These are phyloP conservation scores for Borostomias antarcticus DNA, from an alignment of 2,797 vertebrate genomes.

Conservation along the genomic window DNA sequence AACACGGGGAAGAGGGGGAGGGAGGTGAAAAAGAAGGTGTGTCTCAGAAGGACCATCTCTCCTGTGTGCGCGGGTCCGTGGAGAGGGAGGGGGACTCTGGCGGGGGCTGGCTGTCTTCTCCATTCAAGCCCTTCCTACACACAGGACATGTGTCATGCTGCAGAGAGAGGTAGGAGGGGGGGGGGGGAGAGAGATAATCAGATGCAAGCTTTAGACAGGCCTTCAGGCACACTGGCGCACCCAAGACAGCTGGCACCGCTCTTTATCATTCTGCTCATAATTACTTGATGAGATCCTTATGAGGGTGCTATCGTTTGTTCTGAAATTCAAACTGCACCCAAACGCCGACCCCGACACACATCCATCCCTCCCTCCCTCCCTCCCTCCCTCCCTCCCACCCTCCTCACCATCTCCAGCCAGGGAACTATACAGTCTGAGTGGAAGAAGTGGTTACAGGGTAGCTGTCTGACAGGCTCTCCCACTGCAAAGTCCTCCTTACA, in stretches of 20 bases:
- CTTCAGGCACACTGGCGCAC: too few species aligned
- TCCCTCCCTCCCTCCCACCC: background rate
- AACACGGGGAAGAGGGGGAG: slow-evolving; percentile 36
- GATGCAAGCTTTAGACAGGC: too few species aligned
- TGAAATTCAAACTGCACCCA: background rate
- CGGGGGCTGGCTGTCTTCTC: slow-evolving; percentile 86
- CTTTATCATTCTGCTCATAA: background rate
- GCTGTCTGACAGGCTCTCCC: slow-evolving; percentile 89
- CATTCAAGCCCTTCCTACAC: slow-evolving; percentile 94
- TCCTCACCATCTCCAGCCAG: slow-evolving; percentile 95
- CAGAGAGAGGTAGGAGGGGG: slow-evolving; percentile 15
- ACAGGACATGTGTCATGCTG: slow-evolving; percentile 98
- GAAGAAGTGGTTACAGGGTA: slow-evolving; percentile 97
- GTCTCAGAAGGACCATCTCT: slow-evolving; percentile 94
- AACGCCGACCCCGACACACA: too few species aligned
- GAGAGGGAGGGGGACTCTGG: slow-evolving; percentile 81
- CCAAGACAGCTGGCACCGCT: too few species aligned
- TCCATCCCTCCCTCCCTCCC: background rate
- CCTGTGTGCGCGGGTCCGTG: slow-evolving; percentile 86
- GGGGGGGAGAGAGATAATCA: slow-evolving; percentile 1
- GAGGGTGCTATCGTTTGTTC: background rate
- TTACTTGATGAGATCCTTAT: background rate
- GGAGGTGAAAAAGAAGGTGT: slow-evolving; percentile 30
- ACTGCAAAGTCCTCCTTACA: slow-evolving; percentile 95
- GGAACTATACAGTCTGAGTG: slow-evolving; percentile 98